Evolutionary conservation across 2,888 invertebrate species (phyloP), one percentile per base, ranked within the genome.

Genomic region (Eupithecia centaureata): DNA sequence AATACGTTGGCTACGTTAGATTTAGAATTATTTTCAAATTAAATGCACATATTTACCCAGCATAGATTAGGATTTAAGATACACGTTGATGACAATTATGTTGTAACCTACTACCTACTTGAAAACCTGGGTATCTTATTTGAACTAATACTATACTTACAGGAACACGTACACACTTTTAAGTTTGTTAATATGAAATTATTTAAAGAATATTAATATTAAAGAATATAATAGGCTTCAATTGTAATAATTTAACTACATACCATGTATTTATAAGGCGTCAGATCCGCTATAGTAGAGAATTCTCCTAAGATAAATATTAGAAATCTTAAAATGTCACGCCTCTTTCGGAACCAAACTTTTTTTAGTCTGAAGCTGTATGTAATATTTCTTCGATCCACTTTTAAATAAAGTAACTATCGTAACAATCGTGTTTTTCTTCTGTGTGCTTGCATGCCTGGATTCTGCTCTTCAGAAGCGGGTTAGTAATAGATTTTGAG

Each of bases 381-480:
- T 3, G 10, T 8, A 8, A 10, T 3, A 8, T 7, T 18, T 8
- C 42, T 42, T n/a, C 5, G n/a, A 38, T n/a, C 7, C 15, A n/a
- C 38, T 15, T n/a, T 47, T 22, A 18, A 47, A 47, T 10, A 12
- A 47, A 22, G 18, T 2, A 18, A n/a, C 0, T 42, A 42, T 1
- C 8, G 22, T 22, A 47, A n/a, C 1, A 47, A 22, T 10, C 18
- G 47, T 47, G 47, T 22, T 1, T 47, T 42, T 47, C 47, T 22
- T 22, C 47, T 47, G 47, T 47, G 47, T 47, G 22, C 42, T 42
- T 42, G 42, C 47, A 47, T 47, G 47, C 47, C 22, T 47, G 47
- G 47, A 47, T 47, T 47, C 42, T 22, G 47, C 10, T 47, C 47
- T 47, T 47, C 47, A 10, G 42, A 47, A 47, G 47, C 10, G 47